phyloP scores from a whole-genome alignment of 2,888 invertebrate species.

The Nineta flava region DNA sequence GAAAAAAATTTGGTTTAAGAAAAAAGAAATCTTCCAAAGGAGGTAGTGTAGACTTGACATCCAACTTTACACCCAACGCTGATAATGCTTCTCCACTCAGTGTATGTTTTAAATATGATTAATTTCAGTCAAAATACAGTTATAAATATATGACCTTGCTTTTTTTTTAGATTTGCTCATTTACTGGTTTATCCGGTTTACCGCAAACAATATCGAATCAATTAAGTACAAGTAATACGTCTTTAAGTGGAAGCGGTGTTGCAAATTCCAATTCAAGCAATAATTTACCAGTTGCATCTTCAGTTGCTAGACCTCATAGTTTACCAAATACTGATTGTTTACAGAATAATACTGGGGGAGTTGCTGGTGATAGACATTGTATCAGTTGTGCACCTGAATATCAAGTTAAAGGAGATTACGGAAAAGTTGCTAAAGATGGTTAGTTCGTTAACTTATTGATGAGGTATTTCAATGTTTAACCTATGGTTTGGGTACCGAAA shows the following conservation, averaged over 20 bases:
- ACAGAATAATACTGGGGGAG: conserved; percentile 9
- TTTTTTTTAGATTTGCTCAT: conserved; percentile 18
- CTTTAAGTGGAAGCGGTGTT: conserved; percentile 17
- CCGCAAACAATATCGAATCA: conserved; percentile 13
- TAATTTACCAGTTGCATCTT: conserved; percentile 18
- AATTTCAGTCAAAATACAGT: neutral
- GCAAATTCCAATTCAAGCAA: conserved; percentile 13
- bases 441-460: conserved; percentile 17
- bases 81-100: conserved; percentile 29
- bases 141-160: neutral
- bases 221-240: conserved; percentile 19
- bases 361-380: conserved; percentile 16
- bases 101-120: conserved; percentile 18
- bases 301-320: conserved; percentile 38
- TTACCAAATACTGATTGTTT: conserved; percentile 35
- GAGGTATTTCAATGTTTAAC: neutral
- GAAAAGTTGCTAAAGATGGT: conserved; percentile 52
- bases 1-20: conserved; percentile 49
- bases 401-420: conserved; percentile 39
- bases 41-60: conserved; percentile 41
- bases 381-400: conserved; percentile 16
- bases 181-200: conserved; percentile 21
- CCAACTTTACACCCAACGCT: conserved; percentile 25
- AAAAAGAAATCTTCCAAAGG: conserved; percentile 51
- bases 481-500: neutral